phyloP scores from a whole-genome alignment of 1,140 invertebrate genomes.

The Lordiphosa stackelbergi region DNA sequence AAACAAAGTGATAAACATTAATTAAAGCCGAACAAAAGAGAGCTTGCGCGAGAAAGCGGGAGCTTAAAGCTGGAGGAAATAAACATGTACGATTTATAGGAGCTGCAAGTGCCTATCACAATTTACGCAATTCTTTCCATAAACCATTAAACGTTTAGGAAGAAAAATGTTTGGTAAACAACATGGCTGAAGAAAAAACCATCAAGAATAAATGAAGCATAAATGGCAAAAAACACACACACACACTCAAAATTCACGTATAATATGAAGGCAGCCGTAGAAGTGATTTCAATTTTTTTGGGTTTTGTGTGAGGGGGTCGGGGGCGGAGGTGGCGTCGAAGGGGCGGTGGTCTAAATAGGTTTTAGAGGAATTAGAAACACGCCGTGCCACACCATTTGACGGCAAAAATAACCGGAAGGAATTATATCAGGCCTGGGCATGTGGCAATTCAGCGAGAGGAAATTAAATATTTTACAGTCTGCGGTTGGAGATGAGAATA shows the following conservation, averaged over 20 bases:
- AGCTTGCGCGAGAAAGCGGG: background rate
- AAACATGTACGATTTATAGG: slow-evolving; percentile 9
- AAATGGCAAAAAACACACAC: slow-evolving; percentile 49
- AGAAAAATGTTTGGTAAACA: slow-evolving; percentile 11
- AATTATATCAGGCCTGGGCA: slow-evolving; percentile 51
- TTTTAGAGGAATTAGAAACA: slow-evolving; percentile 65
- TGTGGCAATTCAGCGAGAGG: slow-evolving; percentile 21
- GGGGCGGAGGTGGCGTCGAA: background rate
- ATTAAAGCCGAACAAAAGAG: slow-evolving; percentile 4
- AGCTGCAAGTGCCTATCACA: slow-evolving; percentile 28
- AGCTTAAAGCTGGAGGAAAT: background rate
- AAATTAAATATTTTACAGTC: slow-evolving; percentile 75
- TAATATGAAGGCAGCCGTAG: slow-evolving; percentile 14
- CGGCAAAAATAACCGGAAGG: slow-evolving; percentile 67
- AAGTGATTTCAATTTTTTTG: slow-evolving; percentile 56
- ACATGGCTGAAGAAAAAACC: slow-evolving; percentile 37
- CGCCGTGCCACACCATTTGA: slow-evolving; percentile 44
- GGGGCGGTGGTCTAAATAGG: slow-evolving; percentile 42
- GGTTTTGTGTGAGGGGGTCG: slow-evolving; percentile 9
- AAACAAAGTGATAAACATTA: background rate
- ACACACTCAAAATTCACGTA: slow-evolving; percentile 1
- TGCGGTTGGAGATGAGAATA: slow-evolving; percentile 49
- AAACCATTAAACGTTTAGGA: slow-evolving; percentile 43
- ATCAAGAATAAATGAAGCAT: slow-evolving; percentile 72
- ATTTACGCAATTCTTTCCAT: slow-evolving; percentile 25